A percentile compares a stretch with the other conserved stretches of the same genome.
These are phyloP conservation scores for Leptinotarsa tumamoca DNA, from an alignment of 2,888 invertebrate genomes.

Conservation along the genomic window DNA sequence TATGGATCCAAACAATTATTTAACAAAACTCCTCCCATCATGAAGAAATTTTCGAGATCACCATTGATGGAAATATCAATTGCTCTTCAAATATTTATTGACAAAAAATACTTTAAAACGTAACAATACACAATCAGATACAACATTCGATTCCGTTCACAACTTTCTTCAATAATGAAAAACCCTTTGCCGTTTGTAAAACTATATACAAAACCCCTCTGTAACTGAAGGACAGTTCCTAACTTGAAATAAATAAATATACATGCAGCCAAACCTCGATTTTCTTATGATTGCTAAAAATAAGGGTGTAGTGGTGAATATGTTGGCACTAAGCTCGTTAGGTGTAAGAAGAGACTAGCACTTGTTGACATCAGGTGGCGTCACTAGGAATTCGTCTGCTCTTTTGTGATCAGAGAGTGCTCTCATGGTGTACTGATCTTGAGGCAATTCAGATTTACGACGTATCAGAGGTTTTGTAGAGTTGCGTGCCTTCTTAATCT, in stretches of 20 bases:
- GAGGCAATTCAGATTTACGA: conserved; percentile 95
- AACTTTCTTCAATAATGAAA: conserved; percentile 17
- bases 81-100: conserved; percentile 20
- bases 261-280: conserved; percentile 24
- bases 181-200: conserved; percentile 27
- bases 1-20: neutral
- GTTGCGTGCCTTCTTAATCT: conserved; percentile 76
- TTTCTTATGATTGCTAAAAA: conserved; percentile 22
- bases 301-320: conserved; percentile 26
- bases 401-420: conserved; percentile 93
- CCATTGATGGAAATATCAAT: conserved; percentile 1
- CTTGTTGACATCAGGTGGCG: conserved; percentile 88
- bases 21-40: too few species aligned
- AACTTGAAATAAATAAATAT: conserved; percentile 29
- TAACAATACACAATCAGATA: conserved; percentile 25
- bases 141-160: conserved; percentile 12
- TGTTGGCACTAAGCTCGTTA: conserved; percentile 64
- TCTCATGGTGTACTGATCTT: conserved; percentile 90
- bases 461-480: conserved; percentile 90
- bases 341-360: conserved; percentile 75
- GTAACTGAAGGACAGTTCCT: conserved; percentile 18
- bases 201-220: conserved; percentile 25
- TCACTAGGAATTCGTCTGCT: conserved; percentile 89
- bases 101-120: conserved; percentile 25
- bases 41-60: neutral